These are phyloP conservation scores for Microctenopoma stevenorrisi DNA, from an alignment of 2,797 vertebrate genomes.

Conservation along the genomic window DNA sequence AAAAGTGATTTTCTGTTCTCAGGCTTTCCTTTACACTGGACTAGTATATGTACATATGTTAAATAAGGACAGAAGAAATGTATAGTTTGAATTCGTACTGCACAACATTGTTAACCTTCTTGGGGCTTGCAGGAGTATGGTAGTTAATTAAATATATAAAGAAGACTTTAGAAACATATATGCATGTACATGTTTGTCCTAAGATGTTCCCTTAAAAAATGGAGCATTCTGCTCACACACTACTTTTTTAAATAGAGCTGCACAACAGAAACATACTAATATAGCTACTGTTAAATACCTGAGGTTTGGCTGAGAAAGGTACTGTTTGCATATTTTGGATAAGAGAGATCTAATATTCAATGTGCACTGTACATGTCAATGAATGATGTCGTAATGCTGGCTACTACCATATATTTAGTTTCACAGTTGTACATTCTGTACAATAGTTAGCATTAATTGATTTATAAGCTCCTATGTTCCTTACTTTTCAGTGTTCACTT, in stretches of 20 bases:
- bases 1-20: conserved; percentile 33
- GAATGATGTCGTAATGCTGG: background rate
- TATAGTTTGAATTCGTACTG: conserved; percentile 12
- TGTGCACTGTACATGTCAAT: conserved; percentile 3
- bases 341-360: background rate
- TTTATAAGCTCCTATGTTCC: conserved; percentile 20
- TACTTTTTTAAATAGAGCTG: conserved; percentile 1
- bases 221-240: conserved; percentile 7
- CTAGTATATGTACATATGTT: conserved; percentile 39
- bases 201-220: background rate
- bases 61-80: background rate
- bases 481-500: conserved; percentile 34
- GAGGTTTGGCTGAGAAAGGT: conserved; percentile 11
- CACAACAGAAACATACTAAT: background rate
- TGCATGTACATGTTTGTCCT: conserved; percentile 35
- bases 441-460: conserved; percentile 32
- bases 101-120: background rate
- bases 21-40: conserved; percentile 70
- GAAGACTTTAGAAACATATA: background rate
- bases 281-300: conserved; percentile 14
- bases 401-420: conserved; percentile 8
- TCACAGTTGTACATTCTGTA: conserved; percentile 6
- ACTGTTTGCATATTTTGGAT: conserved; percentile 5
- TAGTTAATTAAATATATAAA: background rate
- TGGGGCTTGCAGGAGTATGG: conserved; percentile 4